phyloP scores from a whole-genome alignment of 2,113 vertebrate species.

The Pelobates fuscus region DNA sequence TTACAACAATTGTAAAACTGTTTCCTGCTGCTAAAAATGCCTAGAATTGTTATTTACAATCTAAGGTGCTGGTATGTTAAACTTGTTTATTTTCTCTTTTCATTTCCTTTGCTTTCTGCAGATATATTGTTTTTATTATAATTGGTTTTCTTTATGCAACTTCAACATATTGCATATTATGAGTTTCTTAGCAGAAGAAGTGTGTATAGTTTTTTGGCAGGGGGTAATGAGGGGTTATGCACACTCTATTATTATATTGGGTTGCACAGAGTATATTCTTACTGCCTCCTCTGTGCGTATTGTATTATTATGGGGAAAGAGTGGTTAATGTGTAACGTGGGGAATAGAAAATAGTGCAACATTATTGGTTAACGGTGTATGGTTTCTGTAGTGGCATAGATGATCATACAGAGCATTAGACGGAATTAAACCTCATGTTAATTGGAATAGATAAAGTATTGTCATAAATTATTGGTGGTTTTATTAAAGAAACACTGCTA shows the following conservation, averaged over 20 bases:
- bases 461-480: too few relatives aligned
- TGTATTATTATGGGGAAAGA: neutral
- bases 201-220: neutral
- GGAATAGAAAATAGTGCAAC: too few relatives aligned
- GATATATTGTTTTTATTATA: slow-evolving; percentile 5
- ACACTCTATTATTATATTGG: neutral
- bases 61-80: neutral
- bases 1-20: neutral
- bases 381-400: too few relatives aligned
- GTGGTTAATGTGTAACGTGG: neutral
- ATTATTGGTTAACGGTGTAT: too few relatives aligned
- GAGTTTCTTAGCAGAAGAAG: neutral
- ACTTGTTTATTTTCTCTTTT: slow-evolving; percentile 10
- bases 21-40: slow-evolving; percentile 16
- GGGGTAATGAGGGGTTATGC: neutral
- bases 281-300: neutral
- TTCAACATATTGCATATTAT: slow-evolving; percentile 7
- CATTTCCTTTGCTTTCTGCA: neutral
- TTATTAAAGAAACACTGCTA: too few relatives aligned
- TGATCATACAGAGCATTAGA: too few relatives aligned
- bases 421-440: too few relatives aligned
- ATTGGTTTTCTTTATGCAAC: slow-evolving; percentile 2
- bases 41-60: neutral
- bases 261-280: neutral
- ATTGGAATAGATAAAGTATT: too few relatives aligned